Base-by-base conservation (phyloP, 1,140 invertebrate genomes). In the Coptotermes formosanus region DNA sequence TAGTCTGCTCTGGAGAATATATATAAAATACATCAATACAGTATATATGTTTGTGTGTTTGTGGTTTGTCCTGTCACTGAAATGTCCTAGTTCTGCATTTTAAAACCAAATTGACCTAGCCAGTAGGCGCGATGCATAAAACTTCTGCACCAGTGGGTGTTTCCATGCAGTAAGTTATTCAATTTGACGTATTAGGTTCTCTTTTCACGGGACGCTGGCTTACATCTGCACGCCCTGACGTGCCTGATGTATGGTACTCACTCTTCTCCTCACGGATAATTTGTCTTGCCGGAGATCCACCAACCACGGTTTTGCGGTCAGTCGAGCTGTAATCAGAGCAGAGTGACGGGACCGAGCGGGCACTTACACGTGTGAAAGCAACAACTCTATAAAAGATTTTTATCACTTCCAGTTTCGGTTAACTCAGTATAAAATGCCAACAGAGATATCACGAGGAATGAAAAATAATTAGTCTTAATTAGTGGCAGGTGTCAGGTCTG, bases 241-340 rank as follows among this genome's bases (percentile, higher is more conserved):
- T 3, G 25, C n/a, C 64, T 75, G 64, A 75, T 75, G 14, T 75
- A 75, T 75, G n/a, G n/a, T 12, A 12, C 64, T 75, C 64, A 30
- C 64, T 75, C 64, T 30, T 3, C 30, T 75, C n/a, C 25, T 75
- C 64, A 75, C 64, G 64, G 64, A 75, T 75, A 75, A 75, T 75
- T 75, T 75, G 64, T 75, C 64, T 75, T 75, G 64, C 64, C 64
- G 64, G 64, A 75, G 64, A 75, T 75, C 64, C 64, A 11, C 25
- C 25, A 14, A 2, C n/a, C 64, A 75, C 64, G 2, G 64, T 75
- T 75, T 38, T 75, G 64, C n/a, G 64, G 64, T 75, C 25, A 30
- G 25, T 30, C 25, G 25, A 6, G 25, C 64, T 75, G n/a, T 6
- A 12, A 75, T 30, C 64, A 75, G 64, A 30, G 7, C 25, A 1